A percentile compares a stretch with the other conserved stretches of the same genome.
Evolutionary conservation across 2,888 invertebrate species (phyloP).

Genomic region (Patella ulyssiponensis): DNA sequence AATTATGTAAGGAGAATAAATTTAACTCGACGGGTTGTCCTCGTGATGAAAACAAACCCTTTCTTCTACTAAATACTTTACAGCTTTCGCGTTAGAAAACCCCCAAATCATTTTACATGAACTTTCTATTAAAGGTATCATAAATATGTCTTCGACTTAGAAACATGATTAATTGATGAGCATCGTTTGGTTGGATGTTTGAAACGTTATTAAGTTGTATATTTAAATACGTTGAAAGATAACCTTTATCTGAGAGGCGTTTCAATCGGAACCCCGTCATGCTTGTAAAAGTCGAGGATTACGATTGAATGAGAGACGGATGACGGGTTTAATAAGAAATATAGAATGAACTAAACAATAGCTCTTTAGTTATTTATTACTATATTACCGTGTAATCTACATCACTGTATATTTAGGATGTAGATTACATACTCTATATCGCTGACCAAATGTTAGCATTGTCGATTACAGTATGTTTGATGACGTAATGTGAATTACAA

Average conservation of each 20-base stretch:
- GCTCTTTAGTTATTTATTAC: too few relatives aligned
- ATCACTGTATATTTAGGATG: too few relatives aligned
- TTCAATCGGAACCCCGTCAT: too few relatives aligned
- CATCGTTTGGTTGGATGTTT: not conserved
- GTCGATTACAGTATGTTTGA: too few relatives aligned
- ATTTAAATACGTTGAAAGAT: not conserved
- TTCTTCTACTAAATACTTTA: slow-evolving; percentile 12
- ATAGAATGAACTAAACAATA: too few relatives aligned
- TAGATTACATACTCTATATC: not conserved
- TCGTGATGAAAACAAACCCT: not conserved
- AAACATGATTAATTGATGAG: not conserved
- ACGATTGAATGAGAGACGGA: too few relatives aligned
- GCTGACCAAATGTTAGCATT: slow-evolving; percentile 12
- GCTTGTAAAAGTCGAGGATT: too few relatives aligned
- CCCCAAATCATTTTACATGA: too few relatives aligned
- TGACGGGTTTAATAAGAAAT: too few relatives aligned
- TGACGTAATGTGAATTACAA: too few relatives aligned
- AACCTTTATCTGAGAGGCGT: too few relatives aligned
- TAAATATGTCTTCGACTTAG: not conserved
- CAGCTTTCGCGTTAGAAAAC: not conserved
- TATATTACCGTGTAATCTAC: too few relatives aligned
- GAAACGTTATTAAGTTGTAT: slow-evolving; percentile 9
- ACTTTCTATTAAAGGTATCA: not conserved
- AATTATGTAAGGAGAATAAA: slow-evolving; percentile 9
- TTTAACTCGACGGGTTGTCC: not conserved